Percentiles rank a stretch among this genome's conserved stretches.
These are phyloP conservation scores for Dryomyza anilis DNA, from an alignment of 2,888 invertebrate species.

Conservation along the genomic window DNA sequence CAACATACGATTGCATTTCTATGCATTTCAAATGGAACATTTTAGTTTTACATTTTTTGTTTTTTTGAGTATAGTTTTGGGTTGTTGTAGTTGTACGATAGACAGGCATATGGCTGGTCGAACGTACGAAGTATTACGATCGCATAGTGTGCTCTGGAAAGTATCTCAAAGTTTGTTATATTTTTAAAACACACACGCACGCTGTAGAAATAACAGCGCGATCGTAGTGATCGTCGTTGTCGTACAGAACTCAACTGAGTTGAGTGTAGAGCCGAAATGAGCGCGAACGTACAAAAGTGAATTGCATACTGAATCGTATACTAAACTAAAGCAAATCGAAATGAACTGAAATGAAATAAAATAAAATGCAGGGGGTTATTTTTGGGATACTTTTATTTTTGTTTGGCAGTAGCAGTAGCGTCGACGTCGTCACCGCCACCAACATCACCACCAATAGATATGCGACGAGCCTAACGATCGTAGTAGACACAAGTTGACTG, in stretches of 20 bases:
- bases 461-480: conserved; percentile 43
- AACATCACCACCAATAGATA: conserved; percentile 38
- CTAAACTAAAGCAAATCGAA: too few species aligned
- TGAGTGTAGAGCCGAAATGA: background rate
- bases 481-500: conserved; percentile 16
- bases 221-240: background rate
- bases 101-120: too few species aligned
- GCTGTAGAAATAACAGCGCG: background rate
- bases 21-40: too few species aligned
- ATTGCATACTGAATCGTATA: background rate
- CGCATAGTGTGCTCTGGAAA: conserved; percentile 4
- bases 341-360: conserved; percentile 15
- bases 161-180: conserved; percentile 21
- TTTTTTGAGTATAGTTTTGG: too few species aligned
- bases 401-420: conserved; percentile 33
- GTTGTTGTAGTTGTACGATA: too few species aligned
- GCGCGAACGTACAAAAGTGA: background rate
- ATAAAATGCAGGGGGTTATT: conserved; percentile 48
- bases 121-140: too few species aligned
- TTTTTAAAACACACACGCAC: conserved; percentile 11
- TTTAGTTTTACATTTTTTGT: too few species aligned
- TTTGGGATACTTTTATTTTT: conserved; percentile 47
- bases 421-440: conserved; percentile 30
- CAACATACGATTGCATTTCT: too few species aligned
- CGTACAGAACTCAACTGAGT: background rate